These are phyloP conservation scores for Flexamia atlantica DNA, from an alignment of 2,888 invertebrate species.

Conservation along the genomic window DNA sequence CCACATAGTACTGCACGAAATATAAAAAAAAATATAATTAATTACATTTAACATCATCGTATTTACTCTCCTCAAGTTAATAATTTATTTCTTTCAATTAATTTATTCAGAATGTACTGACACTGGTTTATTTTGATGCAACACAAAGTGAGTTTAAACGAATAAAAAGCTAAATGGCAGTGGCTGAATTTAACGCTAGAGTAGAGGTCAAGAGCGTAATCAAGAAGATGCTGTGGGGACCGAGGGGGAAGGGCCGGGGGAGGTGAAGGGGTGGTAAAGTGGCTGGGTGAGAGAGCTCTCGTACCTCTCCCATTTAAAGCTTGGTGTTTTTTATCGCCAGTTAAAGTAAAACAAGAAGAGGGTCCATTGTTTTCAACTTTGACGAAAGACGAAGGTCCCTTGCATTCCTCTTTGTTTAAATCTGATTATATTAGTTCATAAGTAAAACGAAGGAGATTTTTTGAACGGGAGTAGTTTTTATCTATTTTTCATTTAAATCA, in stretches of 20 bases:
- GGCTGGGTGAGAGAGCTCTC: conserved; percentile 23
- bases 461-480: no score
- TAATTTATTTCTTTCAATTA: no score
- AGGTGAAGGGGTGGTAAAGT: background rate
- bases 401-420: no score
- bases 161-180: background rate
- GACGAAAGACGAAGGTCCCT: no score
- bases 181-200: conserved; percentile 2
- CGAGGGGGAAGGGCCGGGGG: background rate
- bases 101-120: no score
- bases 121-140: background rate
- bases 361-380: background rate
- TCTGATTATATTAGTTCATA: no score
- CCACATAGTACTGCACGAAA: no score
- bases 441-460: no score
- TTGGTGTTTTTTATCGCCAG: background rate
- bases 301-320: background rate
- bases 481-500: no score
- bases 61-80: no score
- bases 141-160: background rate
- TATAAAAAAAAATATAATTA: no score
- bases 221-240: background rate
- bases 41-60: no score
- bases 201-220: conserved; percentile 8
- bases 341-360: conserved; percentile 23